Base-by-base conservation (phyloP, 2,888 invertebrate genomes). In the Asteroscopus sphinx region DNA sequence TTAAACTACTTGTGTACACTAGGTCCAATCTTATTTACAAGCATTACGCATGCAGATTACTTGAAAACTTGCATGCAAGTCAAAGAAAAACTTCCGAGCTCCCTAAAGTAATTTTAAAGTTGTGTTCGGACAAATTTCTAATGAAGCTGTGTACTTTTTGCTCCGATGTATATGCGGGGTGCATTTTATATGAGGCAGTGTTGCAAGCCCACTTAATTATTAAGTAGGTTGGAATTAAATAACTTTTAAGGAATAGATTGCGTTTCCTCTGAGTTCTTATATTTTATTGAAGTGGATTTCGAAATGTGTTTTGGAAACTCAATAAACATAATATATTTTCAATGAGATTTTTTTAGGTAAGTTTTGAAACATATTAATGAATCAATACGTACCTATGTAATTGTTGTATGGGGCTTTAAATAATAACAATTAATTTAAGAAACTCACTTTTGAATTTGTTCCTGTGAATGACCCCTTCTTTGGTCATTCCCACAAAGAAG, bases 11-110 rank as follows among this genome's bases (percentile, higher is more conserved):
- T 74, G 66, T 74, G 66, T 75, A 73, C 59, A 47, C 59, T 52
- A 64, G 62, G 68, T 68, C 64, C 71, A 75, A 82, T 81, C 77
- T 77, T 85, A 86, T 87, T 86, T 86, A 83, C 87, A 80, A 80
- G 83, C 85, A 89, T 89, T 88, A 89, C 88, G 79, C 79, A 90
- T 88, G 88, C 83, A 90, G 86, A 90, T 90, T 89, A 89, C 85
- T 86, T 86, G 66, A 55, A 58, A 84, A 86, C 84, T 85, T 73
- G 68, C 67, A 76, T 66, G 76, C 80, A 77, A 86, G 65, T 83
- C 84, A 82, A 85, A 86, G 84, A 87, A 88, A 87, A 87, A 87
- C 79, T 86, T 82, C 58, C 64, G 58, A 57, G 66, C 63, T 74
- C 72, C 74, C 76, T 73, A 79, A 86, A 83, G 80, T 82, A 82